Conservation (phyloP, 2,888 invertebrate genomes). For the Athripsodes cinereus region DNA sequence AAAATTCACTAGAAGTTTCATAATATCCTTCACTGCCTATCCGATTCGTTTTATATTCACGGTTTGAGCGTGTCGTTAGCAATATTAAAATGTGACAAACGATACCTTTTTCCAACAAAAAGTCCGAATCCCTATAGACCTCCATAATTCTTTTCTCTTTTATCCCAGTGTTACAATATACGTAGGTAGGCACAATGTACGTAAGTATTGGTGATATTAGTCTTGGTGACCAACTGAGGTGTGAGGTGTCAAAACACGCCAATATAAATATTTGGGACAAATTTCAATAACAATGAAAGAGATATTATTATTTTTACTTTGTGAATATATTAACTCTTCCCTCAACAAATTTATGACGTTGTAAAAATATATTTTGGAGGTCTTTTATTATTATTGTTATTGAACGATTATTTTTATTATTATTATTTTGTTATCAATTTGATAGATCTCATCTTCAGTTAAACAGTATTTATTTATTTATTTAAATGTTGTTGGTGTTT, state of each 20-base stretch:
- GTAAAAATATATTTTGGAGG: neutral
- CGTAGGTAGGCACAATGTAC: too few species aligned
- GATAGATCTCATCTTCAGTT: too few species aligned
- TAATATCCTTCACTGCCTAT: neutral
- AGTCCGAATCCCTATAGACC: neutral
- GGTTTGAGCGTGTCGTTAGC: neutral
- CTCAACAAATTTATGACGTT: neutral
- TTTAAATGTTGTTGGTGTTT: too few species aligned
- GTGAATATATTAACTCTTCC: neutral
- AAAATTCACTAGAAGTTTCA: too few species aligned
- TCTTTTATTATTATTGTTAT: neutral
- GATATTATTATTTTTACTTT: too few species aligned
- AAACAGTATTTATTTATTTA: too few species aligned
- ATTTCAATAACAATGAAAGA: slow-evolving; percentile 25
- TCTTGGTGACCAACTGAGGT: too few species aligned
- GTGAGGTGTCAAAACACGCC: slow-evolving; percentile 22
- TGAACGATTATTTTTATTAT: too few species aligned
- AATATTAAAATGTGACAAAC: slow-evolving; percentile 12
- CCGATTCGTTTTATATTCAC: neutral
- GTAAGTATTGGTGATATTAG: neutral
- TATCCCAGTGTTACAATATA: slow-evolving; percentile 6
- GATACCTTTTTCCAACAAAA: slow-evolving; percentile 12
- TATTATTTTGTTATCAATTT: too few species aligned
- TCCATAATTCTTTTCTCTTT: slow-evolving; percentile 7
- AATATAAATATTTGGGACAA: slow-evolving; percentile 21